Conservation (phyloP, 2,113 vertebrate species). For the Azemiops feae region DNA sequence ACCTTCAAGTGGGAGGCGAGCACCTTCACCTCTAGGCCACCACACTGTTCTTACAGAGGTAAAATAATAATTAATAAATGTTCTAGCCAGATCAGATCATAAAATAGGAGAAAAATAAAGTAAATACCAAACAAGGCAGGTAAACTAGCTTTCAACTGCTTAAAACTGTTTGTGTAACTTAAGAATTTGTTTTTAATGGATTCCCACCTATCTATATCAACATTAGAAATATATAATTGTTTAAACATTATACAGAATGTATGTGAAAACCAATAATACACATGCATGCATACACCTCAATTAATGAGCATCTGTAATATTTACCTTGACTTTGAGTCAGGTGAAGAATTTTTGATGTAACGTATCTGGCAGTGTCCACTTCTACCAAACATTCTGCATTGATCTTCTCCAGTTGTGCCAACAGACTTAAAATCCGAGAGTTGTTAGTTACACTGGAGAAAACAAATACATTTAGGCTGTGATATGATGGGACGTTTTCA, state of each 20-base stretch:
- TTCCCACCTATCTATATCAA: neutral
- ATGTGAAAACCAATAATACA: neutral
- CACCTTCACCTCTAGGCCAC: neutral
- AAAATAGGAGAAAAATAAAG: neutral
- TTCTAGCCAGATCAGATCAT: neutral
- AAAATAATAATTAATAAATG: neutral
- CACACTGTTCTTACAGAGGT: neutral
- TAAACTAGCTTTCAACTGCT: neutral
- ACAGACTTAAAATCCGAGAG: constrained; percentile 83
- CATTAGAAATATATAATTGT: neutral
- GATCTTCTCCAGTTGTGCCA: constrained; percentile 90
- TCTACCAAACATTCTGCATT: constrained; percentile 78
- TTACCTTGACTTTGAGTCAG: constrained; percentile 95
- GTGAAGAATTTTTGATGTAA: constrained; percentile 94
- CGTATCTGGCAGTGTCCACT: constrained; percentile 78
- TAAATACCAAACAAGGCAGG: neutral
- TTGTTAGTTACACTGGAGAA: constrained; percentile 77
- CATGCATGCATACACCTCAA: neutral
- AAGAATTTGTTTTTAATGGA: neutral
- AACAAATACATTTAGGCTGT: constrained; percentile 32
- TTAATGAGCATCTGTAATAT: constrained; percentile 1
- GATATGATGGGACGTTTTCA: neutral
- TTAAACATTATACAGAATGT: neutral
- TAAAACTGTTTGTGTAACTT: neutral
- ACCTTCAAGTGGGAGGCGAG: neutral